Evolutionary conservation across 1,140 invertebrate species (phyloP).

Genomic region (Chrysomallon squamiferum): DNA sequence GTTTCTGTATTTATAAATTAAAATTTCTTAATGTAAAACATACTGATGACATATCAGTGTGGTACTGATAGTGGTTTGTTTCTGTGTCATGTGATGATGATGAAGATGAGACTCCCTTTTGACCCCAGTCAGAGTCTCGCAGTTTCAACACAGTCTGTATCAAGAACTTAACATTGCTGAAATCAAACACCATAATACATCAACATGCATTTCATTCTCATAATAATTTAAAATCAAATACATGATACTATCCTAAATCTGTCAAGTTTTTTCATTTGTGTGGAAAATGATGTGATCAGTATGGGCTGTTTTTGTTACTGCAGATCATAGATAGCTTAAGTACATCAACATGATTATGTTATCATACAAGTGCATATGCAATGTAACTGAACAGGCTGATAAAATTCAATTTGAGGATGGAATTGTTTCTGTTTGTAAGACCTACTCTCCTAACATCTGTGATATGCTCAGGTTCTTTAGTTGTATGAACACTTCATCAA

Average conservation of each 20-base stretch:
- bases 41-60: neutral
- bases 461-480: neutral
- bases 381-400: no score
- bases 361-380: no score
- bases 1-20: neutral
- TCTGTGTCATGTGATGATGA: slow-evolving; percentile 10
- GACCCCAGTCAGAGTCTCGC: slow-evolving; percentile 43
- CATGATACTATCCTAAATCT: no score
- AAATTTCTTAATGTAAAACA: neutral
- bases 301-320: no score
- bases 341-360: no score
- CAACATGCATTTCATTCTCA: neutral
- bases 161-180: slow-evolving; percentile 43
- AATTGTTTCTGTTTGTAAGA: no score
- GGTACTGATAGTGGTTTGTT: slow-evolving; percentile 1
- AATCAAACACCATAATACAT: slow-evolving; percentile 6
- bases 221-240: no score
- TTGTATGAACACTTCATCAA: neutral
- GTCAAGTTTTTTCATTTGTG: no score
- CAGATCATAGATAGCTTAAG: no score
- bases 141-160: slow-evolving; percentile 44
- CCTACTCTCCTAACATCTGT: no score
- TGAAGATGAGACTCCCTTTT: slow-evolving; percentile 13
- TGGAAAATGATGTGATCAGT: no score
- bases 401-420: no score